Base-by-base conservation (phyloP, 2,888 invertebrate species). In the Idaea biselata region DNA sequence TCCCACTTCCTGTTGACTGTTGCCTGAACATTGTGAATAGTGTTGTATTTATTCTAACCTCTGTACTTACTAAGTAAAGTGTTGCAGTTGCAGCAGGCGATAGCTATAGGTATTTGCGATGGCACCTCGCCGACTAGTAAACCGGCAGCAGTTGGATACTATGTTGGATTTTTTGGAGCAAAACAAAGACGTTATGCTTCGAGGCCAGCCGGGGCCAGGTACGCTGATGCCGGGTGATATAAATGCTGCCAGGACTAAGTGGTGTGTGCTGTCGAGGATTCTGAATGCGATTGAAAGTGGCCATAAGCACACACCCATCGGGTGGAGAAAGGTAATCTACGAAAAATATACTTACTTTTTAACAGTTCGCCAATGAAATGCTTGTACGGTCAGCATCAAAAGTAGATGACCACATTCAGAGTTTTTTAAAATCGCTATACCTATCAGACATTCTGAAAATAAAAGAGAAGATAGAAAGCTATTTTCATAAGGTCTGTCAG, bases 41-140 rank as follows among this genome's bases (percentile, higher is more conserved):
- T 44, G 6, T 11, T 44, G 44, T n/a, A n/a, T n/a, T 32, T 32
- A 32, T 44, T 44, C 44, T 44, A 14, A 14, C 8, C 44, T 44
- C 25, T 44, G 14, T 44, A 8, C 32, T 32, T 8, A 4, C 11
- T 11, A 32, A 3, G 14, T 14, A 33, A 6, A 25, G 18, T 64
- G 16, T 55, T 5, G 25, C 5, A 25, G 5, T 64, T 44, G 16
- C 44, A 8, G 44, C 14, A 14, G 7, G 11, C 44, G 14, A 44
- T 44, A 44, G 14, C 44, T 44, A 44, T 44, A 44, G 8, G 31
- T 55, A 56, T 69, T 73, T 60, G 63, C 85, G 82, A 90, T 91
- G 91, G 89, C 89, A 61, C 90, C 91, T n/a, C 91, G 89, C 62
- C 82, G 89, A 17, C 82, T 83, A 60, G 87, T 91, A 71, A 68